Evolutionary conservation across 2,797 vertebrate species (phyloP).

Genomic region (Leptodactylus fallax): DNA sequence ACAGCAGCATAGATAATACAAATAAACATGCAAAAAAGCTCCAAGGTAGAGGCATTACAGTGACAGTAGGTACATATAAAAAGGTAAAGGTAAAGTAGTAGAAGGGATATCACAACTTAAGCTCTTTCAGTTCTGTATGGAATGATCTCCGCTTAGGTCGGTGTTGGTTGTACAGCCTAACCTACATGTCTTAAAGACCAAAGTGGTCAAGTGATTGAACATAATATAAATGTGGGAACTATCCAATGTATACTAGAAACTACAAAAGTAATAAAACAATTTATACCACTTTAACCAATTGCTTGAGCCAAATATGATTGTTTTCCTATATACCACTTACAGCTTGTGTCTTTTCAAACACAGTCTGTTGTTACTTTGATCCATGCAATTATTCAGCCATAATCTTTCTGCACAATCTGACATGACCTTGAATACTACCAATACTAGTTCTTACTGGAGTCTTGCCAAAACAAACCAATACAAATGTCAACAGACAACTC

Average conservation of each 20-base stretch:
- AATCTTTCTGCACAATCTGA: conserved; percentile 48
- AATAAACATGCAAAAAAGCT: no score
- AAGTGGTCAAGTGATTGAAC: neutral
- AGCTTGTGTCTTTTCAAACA: conserved; percentile 15
- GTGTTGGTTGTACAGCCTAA: no score
- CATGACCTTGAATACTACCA: conserved; percentile 47
- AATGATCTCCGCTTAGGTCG: no score
- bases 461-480: conserved; percentile 49
- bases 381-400: conserved; percentile 28
- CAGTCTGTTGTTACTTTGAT: conserved; percentile 44
- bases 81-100: no score
- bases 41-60: no score
- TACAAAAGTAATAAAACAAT: neutral
- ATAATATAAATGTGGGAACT: neutral
- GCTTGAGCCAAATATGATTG: neutral
- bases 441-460: conserved; percentile 26
- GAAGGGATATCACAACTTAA: no score
- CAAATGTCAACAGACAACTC: conserved; percentile 36
- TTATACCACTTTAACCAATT: neutral
- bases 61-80: no score
- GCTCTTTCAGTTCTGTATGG: no score
- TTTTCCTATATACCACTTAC: conserved; percentile 28
- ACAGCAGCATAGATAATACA: no score
- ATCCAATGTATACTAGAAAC: neutral
- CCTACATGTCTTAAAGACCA: no score